These are phyloP conservation scores for Anticlea derivata DNA, from an alignment of 2,888 invertebrate genomes.

Conservation along the genomic window DNA sequence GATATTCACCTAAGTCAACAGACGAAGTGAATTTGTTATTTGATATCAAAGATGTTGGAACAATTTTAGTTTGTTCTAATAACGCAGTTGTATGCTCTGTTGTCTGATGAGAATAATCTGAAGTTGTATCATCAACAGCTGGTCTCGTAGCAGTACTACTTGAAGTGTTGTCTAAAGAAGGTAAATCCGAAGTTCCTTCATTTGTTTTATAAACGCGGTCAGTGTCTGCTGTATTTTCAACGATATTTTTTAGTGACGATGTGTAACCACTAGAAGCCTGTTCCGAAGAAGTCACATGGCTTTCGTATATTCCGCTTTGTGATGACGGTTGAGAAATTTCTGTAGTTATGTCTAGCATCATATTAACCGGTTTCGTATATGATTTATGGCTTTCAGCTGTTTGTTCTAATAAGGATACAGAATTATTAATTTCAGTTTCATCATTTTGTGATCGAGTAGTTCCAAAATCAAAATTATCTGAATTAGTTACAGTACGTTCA, in stretches of 20 bases:
- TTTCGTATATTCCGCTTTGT: neutral
- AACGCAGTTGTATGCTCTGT: neutral
- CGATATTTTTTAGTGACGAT: neutral
- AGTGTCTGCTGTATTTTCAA: neutral
- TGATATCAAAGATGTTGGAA: neutral
- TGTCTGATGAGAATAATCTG: neutral
- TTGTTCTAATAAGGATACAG: neutral
- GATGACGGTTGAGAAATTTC: neutral
- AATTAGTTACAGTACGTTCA: neutral
- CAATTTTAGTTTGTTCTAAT: neutral
- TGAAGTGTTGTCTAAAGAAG: neutral
- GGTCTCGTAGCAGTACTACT: neutral
- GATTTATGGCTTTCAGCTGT: neutral
- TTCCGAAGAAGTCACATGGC: neutral
- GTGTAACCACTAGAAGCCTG: neutral
- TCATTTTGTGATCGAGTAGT: constrained; percentile 4
- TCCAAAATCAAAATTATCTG: constrained; percentile 1
- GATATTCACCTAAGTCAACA: neutral
- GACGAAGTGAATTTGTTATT: neutral
- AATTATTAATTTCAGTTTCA: neutral
- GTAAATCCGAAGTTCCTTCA: neutral
- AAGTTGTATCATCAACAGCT: neutral
- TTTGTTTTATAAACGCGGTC: neutral
- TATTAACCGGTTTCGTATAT: neutral
- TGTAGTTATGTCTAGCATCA: neutral